Base-by-base conservation (phyloP, 1,140 invertebrate genomes). In the Metaphire vulgaris region DNA sequence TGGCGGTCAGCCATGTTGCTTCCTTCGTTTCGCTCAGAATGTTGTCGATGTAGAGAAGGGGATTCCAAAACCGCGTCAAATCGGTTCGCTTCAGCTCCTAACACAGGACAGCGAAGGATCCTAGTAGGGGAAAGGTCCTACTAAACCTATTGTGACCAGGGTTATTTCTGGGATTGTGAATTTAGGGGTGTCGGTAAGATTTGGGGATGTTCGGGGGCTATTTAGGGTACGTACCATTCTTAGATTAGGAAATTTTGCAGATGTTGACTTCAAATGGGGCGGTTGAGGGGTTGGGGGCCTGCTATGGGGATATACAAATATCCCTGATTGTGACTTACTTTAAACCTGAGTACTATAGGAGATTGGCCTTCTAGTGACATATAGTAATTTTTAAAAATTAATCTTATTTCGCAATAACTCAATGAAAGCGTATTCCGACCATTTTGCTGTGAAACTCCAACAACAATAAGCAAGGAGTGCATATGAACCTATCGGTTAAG, bases 21-120 rank as follows among this genome's bases (percentile, higher is more conserved):
- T 81, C 81, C 65, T 82, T 81, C 0, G 79, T 78, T 28, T 83
- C 81, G 26, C 67, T 77, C 15, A 85, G 76, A 1, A 81, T 78
- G 77, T 85, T 85, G 69, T 82, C 80, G 26, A 85, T 77, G 33
- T 79, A 76, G 14, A 85, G 71, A 56, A 83, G 78, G 16, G 83
- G 83, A 72, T 82, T 82, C 83, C 83, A 85, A 69, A 78, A 79
- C n/a, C 76, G 29, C 0, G 80, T 75, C 67, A 80, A 79, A 72
- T 83, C 80, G 1, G 79, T 77, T 33, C 30, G 15, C 33, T 76
- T 79, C 30, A 80, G 72, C 41, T 80, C 79, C 79, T 80, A 70
- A 76, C 26, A 71, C 21, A 33, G n/a, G 2, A 69, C 2, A 30
- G n/a, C 2, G 26, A 12, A 30, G 29, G n/a, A 69, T n/a, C 12